Percentiles rank a stretch among this genome's conserved stretches.
Evolutionary conservation across 2,888 invertebrate genomes (phyloP).

Genomic region (Watsonalla cultraria): DNA sequence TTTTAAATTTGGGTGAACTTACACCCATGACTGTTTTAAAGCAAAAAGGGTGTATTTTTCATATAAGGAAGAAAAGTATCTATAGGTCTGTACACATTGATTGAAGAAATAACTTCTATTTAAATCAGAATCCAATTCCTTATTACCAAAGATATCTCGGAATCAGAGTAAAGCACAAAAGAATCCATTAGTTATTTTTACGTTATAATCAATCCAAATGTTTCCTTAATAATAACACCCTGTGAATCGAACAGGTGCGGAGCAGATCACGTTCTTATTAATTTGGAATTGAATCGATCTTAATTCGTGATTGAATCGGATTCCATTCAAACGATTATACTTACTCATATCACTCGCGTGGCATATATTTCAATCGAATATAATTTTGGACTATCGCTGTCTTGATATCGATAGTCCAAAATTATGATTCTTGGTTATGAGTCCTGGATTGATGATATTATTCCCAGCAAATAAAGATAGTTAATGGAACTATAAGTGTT

Average conservation of each 20-base stretch:
- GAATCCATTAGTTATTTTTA: neutral
- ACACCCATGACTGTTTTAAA: too few species aligned
- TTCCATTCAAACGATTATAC: conserved; percentile 60
- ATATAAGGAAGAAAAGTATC: too few species aligned
- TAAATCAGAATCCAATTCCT: too few species aligned
- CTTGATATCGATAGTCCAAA: too few species aligned
- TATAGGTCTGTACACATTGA: too few species aligned
- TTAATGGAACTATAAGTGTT: too few species aligned
- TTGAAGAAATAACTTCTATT: too few species aligned
- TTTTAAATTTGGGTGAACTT: too few species aligned
- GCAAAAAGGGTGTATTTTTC: too few species aligned
- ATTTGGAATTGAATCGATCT: conserved; percentile 23
- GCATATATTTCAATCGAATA: conserved; percentile 13
- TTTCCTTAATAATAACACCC: neutral
- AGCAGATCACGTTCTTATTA: conserved; percentile 49
- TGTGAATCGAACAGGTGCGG: neutral
- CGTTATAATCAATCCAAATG: neutral
- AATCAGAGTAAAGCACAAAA: neutral
- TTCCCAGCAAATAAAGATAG: too few species aligned
- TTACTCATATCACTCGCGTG: conserved; percentile 15
- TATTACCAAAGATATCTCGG: neutral
- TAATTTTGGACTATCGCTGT: neutral
- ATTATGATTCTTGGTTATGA: too few species aligned
- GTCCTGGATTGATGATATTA: too few species aligned
- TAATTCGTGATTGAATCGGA: conserved; percentile 47